Conservation (phyloP, 37 sponge, comb jelly and placozoan genomes). For the Cladorhizidae sp. region DNA sequence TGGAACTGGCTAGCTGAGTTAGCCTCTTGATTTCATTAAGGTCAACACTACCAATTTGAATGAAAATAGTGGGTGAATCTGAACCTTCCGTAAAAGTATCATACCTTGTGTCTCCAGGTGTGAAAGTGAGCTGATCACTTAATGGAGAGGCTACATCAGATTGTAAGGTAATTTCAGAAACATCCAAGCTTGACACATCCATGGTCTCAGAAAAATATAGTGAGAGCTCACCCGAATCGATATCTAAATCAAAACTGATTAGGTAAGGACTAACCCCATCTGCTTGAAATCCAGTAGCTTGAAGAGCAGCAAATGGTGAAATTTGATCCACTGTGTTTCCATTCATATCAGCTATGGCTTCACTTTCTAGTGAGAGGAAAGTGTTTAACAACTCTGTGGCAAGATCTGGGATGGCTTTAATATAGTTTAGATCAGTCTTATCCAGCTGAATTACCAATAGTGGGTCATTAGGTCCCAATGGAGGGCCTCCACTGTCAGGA, state of each 20-base stretch:
- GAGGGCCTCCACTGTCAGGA: constrained; percentile 46
- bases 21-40: constrained; percentile 81
- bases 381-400: constrained; percentile 60
- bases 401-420: constrained; percentile 61
- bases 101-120: constrained; percentile 38
- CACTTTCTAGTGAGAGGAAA: constrained; percentile 49
- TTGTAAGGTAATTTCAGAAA: constrained; percentile 69
- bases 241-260: constrained; percentile 77
- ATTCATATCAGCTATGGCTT: constrained; percentile 78
- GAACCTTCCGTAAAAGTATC: constrained; percentile 43
- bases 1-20: constrained; percentile 62
- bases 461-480: constrained; percentile 62
- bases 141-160: constrained; percentile 17
- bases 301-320: constrained; percentile 13
- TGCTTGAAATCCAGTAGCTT: constrained; percentile 31
- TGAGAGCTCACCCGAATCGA: constrained; percentile 60
- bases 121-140: constrained; percentile 50
- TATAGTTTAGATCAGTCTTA: constrained; percentile 72
- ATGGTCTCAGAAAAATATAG: constrained; percentile 84
- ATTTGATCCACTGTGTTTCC: constrained; percentile 53
- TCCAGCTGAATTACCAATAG: constrained; percentile 53
- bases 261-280: constrained; percentile 70
- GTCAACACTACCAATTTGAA: constrained; percentile 69
- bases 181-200: constrained; percentile 69
- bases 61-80: constrained; percentile 73